phyloP scores from a whole-genome alignment of 2,888 invertebrate species.

The Oscheius sp. region DNA sequence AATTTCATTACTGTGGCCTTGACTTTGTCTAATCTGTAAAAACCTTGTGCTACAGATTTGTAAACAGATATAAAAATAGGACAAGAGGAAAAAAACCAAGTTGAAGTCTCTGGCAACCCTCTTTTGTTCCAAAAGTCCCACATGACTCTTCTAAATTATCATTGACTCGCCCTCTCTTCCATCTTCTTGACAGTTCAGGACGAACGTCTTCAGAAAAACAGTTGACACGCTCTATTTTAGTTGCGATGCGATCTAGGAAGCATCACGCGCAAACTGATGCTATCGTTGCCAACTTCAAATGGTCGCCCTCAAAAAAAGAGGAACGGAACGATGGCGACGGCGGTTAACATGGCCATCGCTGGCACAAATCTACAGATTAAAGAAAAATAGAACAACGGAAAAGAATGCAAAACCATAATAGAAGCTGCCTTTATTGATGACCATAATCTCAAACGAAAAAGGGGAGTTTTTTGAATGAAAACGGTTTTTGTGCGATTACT shows the following conservation, averaged over 20 bases:
- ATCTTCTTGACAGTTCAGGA: not conserved
- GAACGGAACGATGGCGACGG: not conserved
- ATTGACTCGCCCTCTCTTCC: not conserved
- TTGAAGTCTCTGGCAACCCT: no score
- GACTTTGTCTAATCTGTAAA: constrained; percentile 10
- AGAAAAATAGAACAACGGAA: no score
- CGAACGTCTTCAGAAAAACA: constrained; percentile 11
- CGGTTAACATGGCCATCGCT: no score
- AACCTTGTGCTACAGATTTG: not conserved
- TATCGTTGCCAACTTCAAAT: constrained; percentile 31
- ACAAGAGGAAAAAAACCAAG: not conserved
- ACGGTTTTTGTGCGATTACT: no score
- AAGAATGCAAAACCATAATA: no score
- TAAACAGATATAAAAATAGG: not conserved
- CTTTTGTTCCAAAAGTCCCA: no score
- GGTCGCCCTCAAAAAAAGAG: constrained; percentile 5
- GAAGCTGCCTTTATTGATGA: no score
- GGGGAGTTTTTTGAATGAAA: no score
- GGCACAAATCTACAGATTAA: no score
- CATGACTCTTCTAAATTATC: no score
- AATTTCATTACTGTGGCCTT: no score
- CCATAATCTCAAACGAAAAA: no score
- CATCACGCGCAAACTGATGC: constrained; percentile 31
- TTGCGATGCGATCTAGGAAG: constrained; percentile 25
- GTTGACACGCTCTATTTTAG: constrained; percentile 26